Evolutionary conservation across 2,888 invertebrate genomes (phyloP), one percentile per base, ranked within the genome.

Genomic region (Incurvaria masculella): DNA sequence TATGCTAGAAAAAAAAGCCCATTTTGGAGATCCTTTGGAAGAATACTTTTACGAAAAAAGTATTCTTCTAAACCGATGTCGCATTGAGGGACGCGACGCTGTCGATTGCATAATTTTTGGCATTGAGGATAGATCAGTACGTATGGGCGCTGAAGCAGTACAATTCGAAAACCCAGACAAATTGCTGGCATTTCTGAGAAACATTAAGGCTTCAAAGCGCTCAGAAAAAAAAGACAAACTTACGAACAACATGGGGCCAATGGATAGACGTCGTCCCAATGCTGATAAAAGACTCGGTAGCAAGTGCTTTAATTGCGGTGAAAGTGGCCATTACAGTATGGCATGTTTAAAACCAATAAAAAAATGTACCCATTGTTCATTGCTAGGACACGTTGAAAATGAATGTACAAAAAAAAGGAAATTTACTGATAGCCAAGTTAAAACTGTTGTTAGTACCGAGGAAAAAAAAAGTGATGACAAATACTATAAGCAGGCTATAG

Each of bases 1-100:
- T 8, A 58, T 59, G 58, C 19, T 57, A 17, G 51, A 27, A 14
- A 47, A 53, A 2, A 52, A 46, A 46, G 53, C 52, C 44, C 46
- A 43, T 6, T 49, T 50, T 14, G 50, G 52, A 2, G 55, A 56
- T 43, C 48, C 55, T 1, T 23, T 55, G 1, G 53, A 54, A 46
- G 52, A 51, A 19, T 55, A 54, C 21, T 54, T 45, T 21, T 47
- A 52, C 26, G 51, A 50, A 19, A 53, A 56, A 39, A 21, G 43
- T 8, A 42, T 41, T 16, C 21, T 55, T 3, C 40, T 54, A 18
- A 54, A 50, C 17, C 49, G 48, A 46, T 53, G 50, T 27, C 42
- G 38, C 1, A 50, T 54, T 20, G 46, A 19, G 16, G 52, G 51
- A 16, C 54, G 38, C 42, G 11, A 48, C 8, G 52, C 52, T 1